These are phyloP conservation scores for Heptranchias perlo DNA, from an alignment of 2,113 vertebrate species.

Conservation along the genomic window DNA sequence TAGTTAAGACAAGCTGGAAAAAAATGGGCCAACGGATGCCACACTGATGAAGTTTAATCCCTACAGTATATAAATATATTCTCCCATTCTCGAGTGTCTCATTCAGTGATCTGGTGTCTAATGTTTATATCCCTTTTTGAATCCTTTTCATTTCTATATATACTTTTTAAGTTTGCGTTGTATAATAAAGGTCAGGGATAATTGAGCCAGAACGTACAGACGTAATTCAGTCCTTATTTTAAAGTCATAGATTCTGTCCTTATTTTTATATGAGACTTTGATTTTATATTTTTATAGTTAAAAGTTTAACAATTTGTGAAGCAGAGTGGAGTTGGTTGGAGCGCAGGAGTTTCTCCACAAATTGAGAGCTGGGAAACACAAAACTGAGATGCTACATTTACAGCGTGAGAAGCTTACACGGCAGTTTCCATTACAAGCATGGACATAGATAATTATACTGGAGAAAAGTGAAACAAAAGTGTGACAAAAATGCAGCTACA, in stretches of 20 bases:
- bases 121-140: constrained; percentile 23
- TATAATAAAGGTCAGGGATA: not conserved
- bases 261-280: too few species aligned
- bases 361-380: not conserved
- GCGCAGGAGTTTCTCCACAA: not conserved
- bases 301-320: not conserved
- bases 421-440: not conserved
- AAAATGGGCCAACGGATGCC: constrained; percentile 66
- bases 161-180: constrained; percentile 17
- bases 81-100: not conserved
- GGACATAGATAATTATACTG: not conserved
- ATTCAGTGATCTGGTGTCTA: constrained; percentile 1
- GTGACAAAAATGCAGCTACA: not conserved
- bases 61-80: constrained; percentile 24
- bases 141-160: constrained; percentile 17
- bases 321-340: not conserved
- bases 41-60: not conserved
- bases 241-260: not conserved
- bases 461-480: not conserved
- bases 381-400: not conserved
- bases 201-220: not conserved
- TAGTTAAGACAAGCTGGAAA: constrained; percentile 82
- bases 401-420: not conserved
- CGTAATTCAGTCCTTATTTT: not conserved
- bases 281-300: not conserved